Base-by-base conservation (phyloP, 1,140 invertebrate species). In the Metaphire vulgaris region DNA sequence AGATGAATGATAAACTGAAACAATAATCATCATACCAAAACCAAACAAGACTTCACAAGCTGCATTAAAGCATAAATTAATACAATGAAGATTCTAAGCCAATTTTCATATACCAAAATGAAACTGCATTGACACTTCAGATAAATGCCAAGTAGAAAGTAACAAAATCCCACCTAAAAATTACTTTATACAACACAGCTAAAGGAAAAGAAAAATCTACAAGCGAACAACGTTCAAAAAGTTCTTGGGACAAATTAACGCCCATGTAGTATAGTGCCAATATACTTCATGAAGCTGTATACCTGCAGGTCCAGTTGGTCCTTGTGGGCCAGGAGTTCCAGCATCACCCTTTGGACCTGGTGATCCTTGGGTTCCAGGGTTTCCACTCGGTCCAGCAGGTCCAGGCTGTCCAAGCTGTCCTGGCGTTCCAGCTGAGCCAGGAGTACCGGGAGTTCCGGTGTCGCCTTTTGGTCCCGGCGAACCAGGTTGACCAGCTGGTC, bases 281-380 rank as follows among this genome's bases (percentile, higher is more conserved):
- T n/a, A n/a, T n/a, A n/a, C n/a, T n/a, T n/a, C n/a, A n/a, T n/a
- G n/a, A n/a, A n/a, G n/a, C n/a, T n/a, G n/a, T 33, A 26, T 33
- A 71, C 74, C 74, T 72, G 69, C 69, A 16, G 68, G 64, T 1
- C 77, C 77, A 64, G 74, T 26, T 32, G 70, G 33, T n/a, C 74
- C 74, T 68, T 29, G 31, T n/a, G 69, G 30, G 12, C 74, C 85
- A 77, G 83, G 15, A 66, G 34, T 1, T 29, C 73, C 73, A 29
- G 73, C 32, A 33, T 85, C 83, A 72, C 90, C 90, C 81, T 89
- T 70, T 73, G 65, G 33, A 34, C 79, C 72, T 72, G 76, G 33
- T 16, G 29, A 33, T 33, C 79, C 73, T n/a, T 29, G 83, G 74
- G 65, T 16, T 30, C 70, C 76, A 21, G 26, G 29, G 6, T 69